Evolutionary conservation across 1,140 invertebrate genomes (phyloP), one percentile per base, ranked within the genome.

Genomic region (Lethocerus indicus): DNA sequence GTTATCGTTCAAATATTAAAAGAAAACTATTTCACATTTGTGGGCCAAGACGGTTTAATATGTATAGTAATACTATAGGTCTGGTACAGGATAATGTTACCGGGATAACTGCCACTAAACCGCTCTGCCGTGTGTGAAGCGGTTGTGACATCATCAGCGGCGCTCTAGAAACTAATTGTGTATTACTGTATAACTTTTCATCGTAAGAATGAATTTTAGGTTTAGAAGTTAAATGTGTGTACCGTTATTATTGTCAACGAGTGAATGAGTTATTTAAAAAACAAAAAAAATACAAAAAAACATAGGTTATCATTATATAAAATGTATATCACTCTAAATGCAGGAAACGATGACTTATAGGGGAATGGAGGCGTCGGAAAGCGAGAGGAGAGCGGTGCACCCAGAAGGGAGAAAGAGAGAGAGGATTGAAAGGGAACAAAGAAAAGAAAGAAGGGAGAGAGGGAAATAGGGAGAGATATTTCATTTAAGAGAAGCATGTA

Each of bases 191-290:
- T 47, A 53, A 52, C 51, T 47, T 55, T 54, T 47, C 49, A 52
- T 47, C 29, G 49, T 43, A 51, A 40, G 54, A 49, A 55, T 55
- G 54, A 48, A 46, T 49, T 53, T 55, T 50, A 50, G 48, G 50
- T 47, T 44, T 55, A 52, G 49, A 47, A 51, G 47, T 55, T 55
- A 52, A 55, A 55, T 55, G 54, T 55, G 47, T 55, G 54, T 55
- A 55, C 29, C 47, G 47, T 55, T 55, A 55, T 36, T 55, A 53
- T 49, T 44, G 47, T 49, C 27, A 26, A 26, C 27, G 45, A 47
- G 46, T 54, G 44, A 40, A 41, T 51, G 46, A 32, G 39, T 41
- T 54, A 29, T 44, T 29, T 29, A 52, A 32, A 27, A 46, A 46
- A 24, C 45, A 43, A 27, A 44, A 16, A 41, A 41, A 49, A 49